Evolutionary conservation across 2,113 vertebrate species (phyloP), one percentile per base, ranked within the genome.

Genomic region (Chloropsis cyanopogon): DNA sequence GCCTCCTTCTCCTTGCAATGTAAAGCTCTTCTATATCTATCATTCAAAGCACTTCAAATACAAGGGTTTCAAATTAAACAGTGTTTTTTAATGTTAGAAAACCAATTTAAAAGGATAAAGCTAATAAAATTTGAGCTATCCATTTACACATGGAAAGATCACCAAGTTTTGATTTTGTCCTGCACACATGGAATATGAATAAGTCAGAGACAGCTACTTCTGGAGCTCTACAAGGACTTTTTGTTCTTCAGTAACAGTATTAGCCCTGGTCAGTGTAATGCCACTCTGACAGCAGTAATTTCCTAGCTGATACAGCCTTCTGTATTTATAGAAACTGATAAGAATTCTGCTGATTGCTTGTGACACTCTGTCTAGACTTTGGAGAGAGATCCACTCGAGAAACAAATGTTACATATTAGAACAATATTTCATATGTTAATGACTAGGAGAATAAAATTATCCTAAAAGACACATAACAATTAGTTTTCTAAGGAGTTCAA

Each of bases 291-390:
- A 96, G 77, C 2, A 11, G 75, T 76, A 93, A 97, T 96, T 97
- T 96, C 95, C 96, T 83, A 93, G 65, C 96, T 96, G 86, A 96
- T 88, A 82, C 14, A 70, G 59, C 54, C 85, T 86, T 95, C 84
- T 37, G 11, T 95, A 97, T 97, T 97, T 97, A 97, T 89, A 96
- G 91, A 76, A 91, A 56, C 84, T 97, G 93, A 97, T 96, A 97
- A 93, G 85, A 97, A 97, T 97, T 96, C 91, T 86, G 61, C 80
- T 97, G 96, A 97, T 95, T 95, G 93, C 84, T 93, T 90, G 64
- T 94, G 96, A 96, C 96, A 97, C 95, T 97, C 93, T 97, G 96
- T 97, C 94, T 97, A 96, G 94, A 96, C 91, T 60, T 90, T 8
- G 77, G 92, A 92, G 61, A 88, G 91, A 89, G 57, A 57, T 86